Conservation (phyloP, 2,113 vertebrate species). For the Tragulus kanchil region DNA sequence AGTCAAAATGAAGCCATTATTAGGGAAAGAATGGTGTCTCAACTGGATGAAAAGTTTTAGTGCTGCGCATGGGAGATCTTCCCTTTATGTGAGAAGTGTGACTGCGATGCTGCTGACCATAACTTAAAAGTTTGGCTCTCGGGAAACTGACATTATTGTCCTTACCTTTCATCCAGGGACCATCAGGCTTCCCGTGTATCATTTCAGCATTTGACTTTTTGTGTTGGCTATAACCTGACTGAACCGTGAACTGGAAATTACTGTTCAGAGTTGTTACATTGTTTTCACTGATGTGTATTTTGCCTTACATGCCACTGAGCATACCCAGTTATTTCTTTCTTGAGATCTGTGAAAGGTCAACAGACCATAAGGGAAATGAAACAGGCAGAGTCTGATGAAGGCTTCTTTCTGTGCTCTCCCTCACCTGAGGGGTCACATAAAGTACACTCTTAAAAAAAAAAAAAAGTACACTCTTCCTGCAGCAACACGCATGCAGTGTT, state of each 20-base stretch:
- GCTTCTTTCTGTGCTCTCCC: neutral
- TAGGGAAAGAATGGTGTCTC: neutral
- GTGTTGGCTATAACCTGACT: neutral
- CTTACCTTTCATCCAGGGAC: neutral
- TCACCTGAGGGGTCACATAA: neutral
- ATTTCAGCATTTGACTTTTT: neutral
- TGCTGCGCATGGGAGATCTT: neutral
- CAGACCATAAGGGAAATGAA: neutral
- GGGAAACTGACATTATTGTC: conserved; percentile 9
- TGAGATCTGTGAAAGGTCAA: neutral
- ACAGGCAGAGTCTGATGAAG: neutral
- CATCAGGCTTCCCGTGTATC: neutral
- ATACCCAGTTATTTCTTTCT: neutral
- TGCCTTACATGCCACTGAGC: neutral
- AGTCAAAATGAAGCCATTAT: neutral
- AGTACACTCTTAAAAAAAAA: neutral
- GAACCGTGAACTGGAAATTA: neutral
- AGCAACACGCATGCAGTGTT: rapidly evolving
- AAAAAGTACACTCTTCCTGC: neutral
- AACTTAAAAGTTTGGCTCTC: neutral
- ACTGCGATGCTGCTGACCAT: neutral
- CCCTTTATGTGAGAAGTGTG: neutral
- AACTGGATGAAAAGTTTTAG: neutral
- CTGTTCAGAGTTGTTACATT: neutral
- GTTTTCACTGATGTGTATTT: neutral